Conservation (phyloP, 2,113 vertebrate species). For the Morone chrysops region DNA sequence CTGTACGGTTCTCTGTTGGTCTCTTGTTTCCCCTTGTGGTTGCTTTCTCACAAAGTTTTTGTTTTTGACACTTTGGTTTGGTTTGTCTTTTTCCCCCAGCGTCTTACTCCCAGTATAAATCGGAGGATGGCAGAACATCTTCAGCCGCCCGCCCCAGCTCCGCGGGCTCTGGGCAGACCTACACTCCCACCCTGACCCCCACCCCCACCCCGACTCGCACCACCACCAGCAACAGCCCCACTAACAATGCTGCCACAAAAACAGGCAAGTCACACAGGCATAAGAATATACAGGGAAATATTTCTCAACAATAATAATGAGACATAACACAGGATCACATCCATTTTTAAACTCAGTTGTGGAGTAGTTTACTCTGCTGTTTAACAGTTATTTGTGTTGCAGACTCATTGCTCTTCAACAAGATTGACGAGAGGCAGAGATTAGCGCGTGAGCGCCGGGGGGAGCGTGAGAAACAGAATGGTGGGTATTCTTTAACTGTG, state of each 20-base stretch:
- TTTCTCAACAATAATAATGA: background rate
- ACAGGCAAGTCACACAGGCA: constrained; percentile 76
- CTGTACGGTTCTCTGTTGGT: background rate
- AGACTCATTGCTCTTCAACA: constrained; percentile 90
- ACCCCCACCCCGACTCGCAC: constrained; percentile 49
- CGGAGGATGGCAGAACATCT: constrained; percentile 87
- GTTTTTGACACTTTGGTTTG: background rate
- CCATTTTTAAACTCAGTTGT: background rate
- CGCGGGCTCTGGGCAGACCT: constrained; percentile 83
- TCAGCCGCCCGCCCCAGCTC: constrained; percentile 73
- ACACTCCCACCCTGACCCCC: constrained; percentile 66
- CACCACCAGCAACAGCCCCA: constrained; percentile 69
- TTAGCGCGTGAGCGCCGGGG: constrained; percentile 93
- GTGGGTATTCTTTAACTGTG: constrained; percentile 77
- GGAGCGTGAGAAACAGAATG: constrained; percentile 91
- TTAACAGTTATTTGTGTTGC: constrained; percentile 59
- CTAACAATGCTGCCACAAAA: constrained; percentile 77
- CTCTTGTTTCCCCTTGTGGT: background rate
- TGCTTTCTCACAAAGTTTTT: background rate
- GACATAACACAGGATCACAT: background rate
- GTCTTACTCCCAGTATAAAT: constrained; percentile 82
- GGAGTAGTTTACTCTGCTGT: background rate
- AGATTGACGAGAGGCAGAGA: constrained; percentile 93
- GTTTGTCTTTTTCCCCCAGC: constrained; percentile 72
- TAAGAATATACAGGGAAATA: background rate